Conservation (phyloP, 2,797 vertebrate genomes). For the Esox lucius region DNA sequence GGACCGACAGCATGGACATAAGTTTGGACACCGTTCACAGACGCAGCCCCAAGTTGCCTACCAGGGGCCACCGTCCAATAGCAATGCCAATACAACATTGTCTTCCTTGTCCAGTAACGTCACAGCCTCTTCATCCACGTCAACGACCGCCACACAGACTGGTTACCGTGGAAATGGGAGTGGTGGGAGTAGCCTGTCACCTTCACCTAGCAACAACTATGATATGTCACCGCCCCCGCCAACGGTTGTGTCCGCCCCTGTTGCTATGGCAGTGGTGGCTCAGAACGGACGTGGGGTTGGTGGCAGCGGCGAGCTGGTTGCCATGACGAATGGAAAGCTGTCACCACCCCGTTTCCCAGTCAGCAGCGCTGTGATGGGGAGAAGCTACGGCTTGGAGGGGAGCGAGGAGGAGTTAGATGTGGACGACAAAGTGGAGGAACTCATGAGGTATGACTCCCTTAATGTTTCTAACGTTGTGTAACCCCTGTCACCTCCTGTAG, state of each 20-base stretch:
- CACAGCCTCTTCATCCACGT: constrained; percentile 77
- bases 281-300: constrained; percentile 88
- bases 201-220: constrained; percentile 89
- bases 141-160: constrained; percentile 89
- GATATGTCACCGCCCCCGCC: constrained; percentile 81
- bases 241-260: constrained; percentile 67
- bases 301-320: constrained; percentile 58
- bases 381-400: constrained; percentile 87
- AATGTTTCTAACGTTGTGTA: too few species aligned
- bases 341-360: constrained; percentile 89
- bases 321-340: constrained; percentile 89
- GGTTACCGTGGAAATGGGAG: constrained; percentile 80
- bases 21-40: constrained; percentile 83
- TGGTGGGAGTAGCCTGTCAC: constrained; percentile 79
- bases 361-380: constrained; percentile 59
- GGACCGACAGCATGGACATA: constrained; percentile 90
- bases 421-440: constrained; percentile 96
- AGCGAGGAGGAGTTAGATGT: constrained; percentile 93
- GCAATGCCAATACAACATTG: constrained; percentile 60
- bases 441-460: constrained; percentile 87
- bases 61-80: constrained; percentile 15
- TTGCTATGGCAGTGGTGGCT: constrained; percentile 66
- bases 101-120: constrained; percentile 12
- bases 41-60: constrained; percentile 43
- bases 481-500: constrained; percentile 22